Evolutionary conservation across 2,888 invertebrate species (phyloP).

Genomic region (Drosophila acutilabella): DNA sequence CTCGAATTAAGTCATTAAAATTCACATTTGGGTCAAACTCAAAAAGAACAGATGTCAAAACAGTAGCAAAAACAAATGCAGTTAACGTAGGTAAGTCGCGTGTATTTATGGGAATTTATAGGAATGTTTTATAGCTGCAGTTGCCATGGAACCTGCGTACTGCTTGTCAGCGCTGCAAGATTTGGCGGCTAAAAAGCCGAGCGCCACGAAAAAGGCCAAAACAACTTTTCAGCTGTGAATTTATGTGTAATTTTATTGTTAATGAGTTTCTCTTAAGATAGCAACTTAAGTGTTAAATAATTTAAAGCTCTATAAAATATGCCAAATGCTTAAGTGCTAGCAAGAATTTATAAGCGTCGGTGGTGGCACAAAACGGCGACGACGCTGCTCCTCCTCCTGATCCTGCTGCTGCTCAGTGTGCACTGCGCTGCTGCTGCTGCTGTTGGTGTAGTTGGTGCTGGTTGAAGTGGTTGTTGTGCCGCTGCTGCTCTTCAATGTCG

Average conservation of each 20-base stretch:
- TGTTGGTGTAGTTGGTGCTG: slow-evolving; percentile 13
- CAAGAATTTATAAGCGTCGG: slow-evolving; percentile 77
- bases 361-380: slow-evolving; percentile 53
- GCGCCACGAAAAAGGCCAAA: neutral
- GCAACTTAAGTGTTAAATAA: slow-evolving; percentile 12
- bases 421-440: slow-evolving; percentile 15
- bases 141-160: neutral
- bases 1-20: slow-evolving; percentile 12
- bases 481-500: slow-evolving; percentile 67
- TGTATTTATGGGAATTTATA: neutral
- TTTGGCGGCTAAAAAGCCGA: neutral
- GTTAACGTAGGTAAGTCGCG: slow-evolving; percentile 29
- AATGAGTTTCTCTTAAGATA: slow-evolving; percentile 4
- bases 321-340: slow-evolving; percentile 63
- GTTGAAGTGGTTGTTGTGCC: slow-evolving; percentile 38
- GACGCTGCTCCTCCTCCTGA: slow-evolving; percentile 35
- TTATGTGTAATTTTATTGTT: neutral
- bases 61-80: slow-evolving; percentile 36
- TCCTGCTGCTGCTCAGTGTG: slow-evolving; percentile 43
- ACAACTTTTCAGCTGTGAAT: neutral
- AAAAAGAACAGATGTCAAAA: neutral
- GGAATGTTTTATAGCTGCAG: neutral
- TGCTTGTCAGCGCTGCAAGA: slow-evolving; percentile 19
- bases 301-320: slow-evolving; percentile 60
- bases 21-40: neutral